These are phyloP conservation scores for Glaucomys volans DNA, from an alignment of 2,113 vertebrate species.

Conservation along the genomic window DNA sequence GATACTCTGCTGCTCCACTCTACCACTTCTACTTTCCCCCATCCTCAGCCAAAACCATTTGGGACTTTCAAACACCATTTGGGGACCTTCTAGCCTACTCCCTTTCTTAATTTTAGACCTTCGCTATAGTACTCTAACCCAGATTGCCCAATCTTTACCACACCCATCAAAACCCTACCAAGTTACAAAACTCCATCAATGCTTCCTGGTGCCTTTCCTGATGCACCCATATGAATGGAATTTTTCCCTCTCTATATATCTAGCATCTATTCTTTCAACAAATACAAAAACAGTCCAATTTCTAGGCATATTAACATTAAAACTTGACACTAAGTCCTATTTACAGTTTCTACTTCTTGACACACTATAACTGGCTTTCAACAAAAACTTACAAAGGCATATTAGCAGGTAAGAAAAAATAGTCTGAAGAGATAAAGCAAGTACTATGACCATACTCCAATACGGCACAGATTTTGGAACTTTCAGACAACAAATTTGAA, in stretches of 20 bases:
- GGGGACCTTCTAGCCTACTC: not conserved
- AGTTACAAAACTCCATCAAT: not conserved
- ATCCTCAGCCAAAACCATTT: not conserved
- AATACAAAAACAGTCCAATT: not conserved
- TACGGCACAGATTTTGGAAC: not conserved
- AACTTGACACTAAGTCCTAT: not conserved
- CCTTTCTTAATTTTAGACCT: not conserved
- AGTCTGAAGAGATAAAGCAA: not conserved
- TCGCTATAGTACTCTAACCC: not conserved
- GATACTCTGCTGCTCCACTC: not conserved
- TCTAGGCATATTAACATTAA: not conserved
- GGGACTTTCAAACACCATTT: not conserved
- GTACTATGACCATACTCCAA: not conserved
- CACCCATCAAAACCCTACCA: slow-evolving; percentile 2
- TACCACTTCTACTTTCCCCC: not conserved
- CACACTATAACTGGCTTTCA: not conserved
- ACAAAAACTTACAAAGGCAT: not conserved
- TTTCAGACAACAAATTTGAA: not conserved
- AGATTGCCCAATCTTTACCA: not conserved
- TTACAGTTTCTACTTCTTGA: not conserved
- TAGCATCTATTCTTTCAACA: not conserved
- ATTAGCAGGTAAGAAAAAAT: not conserved
- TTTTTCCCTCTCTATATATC: not conserved
- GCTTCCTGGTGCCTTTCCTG: not conserved
- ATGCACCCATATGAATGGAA: not conserved